Evolutionary conservation across 2,888 invertebrate species (phyloP).

Genomic region (Pediacus dermestoides): DNA sequence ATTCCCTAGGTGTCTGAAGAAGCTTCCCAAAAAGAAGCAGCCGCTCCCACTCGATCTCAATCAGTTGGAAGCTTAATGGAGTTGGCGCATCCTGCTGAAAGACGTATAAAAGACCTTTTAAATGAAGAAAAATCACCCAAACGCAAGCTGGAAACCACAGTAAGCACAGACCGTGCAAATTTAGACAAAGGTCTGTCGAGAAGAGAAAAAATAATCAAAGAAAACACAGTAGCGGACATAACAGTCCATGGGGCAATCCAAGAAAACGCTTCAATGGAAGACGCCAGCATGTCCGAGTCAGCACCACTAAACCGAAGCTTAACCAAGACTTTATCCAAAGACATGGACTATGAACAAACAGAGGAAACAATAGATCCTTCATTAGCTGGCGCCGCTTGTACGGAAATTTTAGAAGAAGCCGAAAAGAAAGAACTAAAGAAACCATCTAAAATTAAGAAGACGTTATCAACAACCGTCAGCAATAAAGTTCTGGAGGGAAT

Average conservation of each 20-base stretch:
- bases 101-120: constrained; percentile 69
- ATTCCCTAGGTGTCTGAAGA: constrained; percentile 37
- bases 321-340: constrained; percentile 42
- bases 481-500: constrained; percentile 41
- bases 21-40: constrained; percentile 41
- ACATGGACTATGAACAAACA: constrained; percentile 41
- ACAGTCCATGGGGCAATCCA: constrained; percentile 38
- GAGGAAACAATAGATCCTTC: constrained; percentile 37
- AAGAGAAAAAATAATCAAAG: constrained; percentile 60
- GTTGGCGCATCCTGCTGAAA: constrained; percentile 65
- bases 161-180: constrained; percentile 63
- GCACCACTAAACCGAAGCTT: constrained; percentile 40
- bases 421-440: constrained; percentile 43
- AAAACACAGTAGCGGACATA: constrained; percentile 48
- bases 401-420: constrained; percentile 50
- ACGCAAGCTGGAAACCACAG: constrained; percentile 72
- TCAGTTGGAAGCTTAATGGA: constrained; percentile 75
- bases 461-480: constrained; percentile 32
- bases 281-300: constrained; percentile 38
- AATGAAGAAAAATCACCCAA: constrained; percentile 61
- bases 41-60: constrained; percentile 54
- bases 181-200: constrained; percentile 43
- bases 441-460: constrained; percentile 43
- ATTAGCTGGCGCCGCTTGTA: constrained; percentile 47
- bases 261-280: constrained; percentile 36